These are phyloP conservation scores for Trachymyrmex septentrionalis DNA, from an alignment of 1,140 invertebrate species.

Conservation along the genomic window DNA sequence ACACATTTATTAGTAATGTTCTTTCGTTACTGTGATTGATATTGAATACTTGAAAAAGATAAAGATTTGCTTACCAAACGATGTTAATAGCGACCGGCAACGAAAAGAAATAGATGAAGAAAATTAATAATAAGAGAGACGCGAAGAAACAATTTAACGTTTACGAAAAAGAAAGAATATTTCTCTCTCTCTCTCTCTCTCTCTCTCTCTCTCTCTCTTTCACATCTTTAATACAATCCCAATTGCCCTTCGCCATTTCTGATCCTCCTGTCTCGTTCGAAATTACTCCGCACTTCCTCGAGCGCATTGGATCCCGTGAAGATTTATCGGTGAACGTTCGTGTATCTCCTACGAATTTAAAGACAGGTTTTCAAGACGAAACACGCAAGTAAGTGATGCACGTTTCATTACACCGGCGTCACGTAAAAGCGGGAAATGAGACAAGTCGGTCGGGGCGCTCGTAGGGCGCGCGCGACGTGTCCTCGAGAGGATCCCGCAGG, in stretches of 20 bases:
- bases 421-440: slow-evolving; percentile 54
- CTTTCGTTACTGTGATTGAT: background rate
- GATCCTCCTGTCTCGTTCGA: background rate
- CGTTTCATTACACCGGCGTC: slow-evolving; percentile 64
- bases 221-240: slow-evolving; percentile 31
- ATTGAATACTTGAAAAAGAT: slow-evolving; percentile 15
- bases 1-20: slow-evolving; percentile 28
- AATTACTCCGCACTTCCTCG: background rate
- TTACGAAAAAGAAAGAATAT: too few species aligned
- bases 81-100: background rate
- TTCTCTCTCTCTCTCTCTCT: background rate
- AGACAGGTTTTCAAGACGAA: slow-evolving; percentile 42
- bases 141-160: background rate
- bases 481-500: background rate
- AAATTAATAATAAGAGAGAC: slow-evolving; percentile 13
- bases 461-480: slow-evolving; percentile 56
- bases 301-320: slow-evolving; percentile 69
- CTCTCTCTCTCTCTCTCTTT: background rate
- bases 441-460: slow-evolving; percentile 43
- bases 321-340: slow-evolving; percentile 69
- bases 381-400: slow-evolving; percentile 65
- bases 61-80: background rate
- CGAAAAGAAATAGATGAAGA: background rate
- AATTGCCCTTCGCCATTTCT: slow-evolving; percentile 21
- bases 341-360: slow-evolving; percentile 51